Base-by-base conservation (phyloP, 2,797 vertebrate genomes). In the Poecilia picta region DNA sequence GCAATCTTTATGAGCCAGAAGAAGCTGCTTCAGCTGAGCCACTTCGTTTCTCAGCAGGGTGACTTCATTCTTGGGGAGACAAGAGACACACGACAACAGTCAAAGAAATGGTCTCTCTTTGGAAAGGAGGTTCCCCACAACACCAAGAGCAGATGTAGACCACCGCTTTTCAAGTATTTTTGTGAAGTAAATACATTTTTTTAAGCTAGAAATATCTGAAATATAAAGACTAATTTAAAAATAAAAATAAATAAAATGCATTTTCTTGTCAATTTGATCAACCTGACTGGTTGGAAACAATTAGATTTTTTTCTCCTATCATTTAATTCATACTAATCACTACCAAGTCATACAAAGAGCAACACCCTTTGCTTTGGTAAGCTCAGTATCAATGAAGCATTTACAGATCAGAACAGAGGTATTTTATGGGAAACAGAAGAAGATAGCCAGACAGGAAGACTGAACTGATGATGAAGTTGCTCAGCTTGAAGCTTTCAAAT, bases 1-100 rank as follows among this genome's bases (percentile, higher is more conserved):
- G 96, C 98, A 99, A 97, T 99, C 98, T 97, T 98, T 99, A 97
- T 99, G 98, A 97, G 98, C 97, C 97, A 99, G 97, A 93, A 99
- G 97, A 95, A 99, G 98, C 97, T 99, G 98, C 96, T 99, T 99
- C 96, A 99, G 97, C 96, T 99, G 98, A 91, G 98, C 97, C 96
- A 99, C 98, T 97, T 99, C 98, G 94, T 97, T 99, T 96, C 98
- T 97, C 97, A 99, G 97, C 96, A 99, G 97, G 96, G 98, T 97
- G 95, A 99, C 98, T 98, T 99, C 98, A 93, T 92, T 99, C 98
- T 99, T 94, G 88, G 95, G 93, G 90, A 93, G 91, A 89, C 81
- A 82, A 81, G 79, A 96, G 85, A 94, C 91, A 95, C 94, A 97
- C 89, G 83, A 79, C 78, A 78, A 79, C 76, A 79, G 47, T 90